A percentile compares a stretch with the other conserved stretches of the same genome.
These are phyloP conservation scores for Pollenia griseotomentosa DNA, from an alignment of 2,888 invertebrate species.

Conservation along the genomic window DNA sequence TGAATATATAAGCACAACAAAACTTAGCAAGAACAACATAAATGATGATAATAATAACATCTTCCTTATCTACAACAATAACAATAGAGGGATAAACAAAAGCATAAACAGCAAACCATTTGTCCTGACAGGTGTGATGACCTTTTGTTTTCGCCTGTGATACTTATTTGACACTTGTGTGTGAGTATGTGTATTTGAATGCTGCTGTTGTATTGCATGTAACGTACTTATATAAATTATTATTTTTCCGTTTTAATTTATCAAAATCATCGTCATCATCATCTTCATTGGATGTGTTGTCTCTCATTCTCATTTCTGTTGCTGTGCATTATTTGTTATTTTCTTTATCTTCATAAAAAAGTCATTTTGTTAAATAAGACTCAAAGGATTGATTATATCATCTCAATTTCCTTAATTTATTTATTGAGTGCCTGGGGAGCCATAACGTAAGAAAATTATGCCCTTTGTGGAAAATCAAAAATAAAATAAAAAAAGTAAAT, in stretches of 20 bases:
- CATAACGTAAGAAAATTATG: conserved; percentile 60
- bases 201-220: not conserved
- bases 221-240: conserved; percentile 8
- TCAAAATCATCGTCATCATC: not conserved
- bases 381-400: conserved; percentile 70
- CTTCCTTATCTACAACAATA: not conserved
- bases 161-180: not conserved
- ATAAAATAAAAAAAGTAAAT: conserved; percentile 39
- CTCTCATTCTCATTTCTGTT: not conserved
- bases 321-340: conserved; percentile 19
- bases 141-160: not conserved
- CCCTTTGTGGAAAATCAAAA: conserved; percentile 65
- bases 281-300: not conserved
- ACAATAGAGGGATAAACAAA: conserved; percentile 16
- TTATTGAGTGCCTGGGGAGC: conserved; percentile 67
- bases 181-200: not conserved
- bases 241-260: not conserved
- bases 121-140: conserved; percentile 45
- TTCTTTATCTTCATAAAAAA: conserved; percentile 48
- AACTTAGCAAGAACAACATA: conserved; percentile 23
- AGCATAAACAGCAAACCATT: conserved; percentile 6
- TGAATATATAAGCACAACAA: conserved; percentile 45
- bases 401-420: conserved; percentile 68
- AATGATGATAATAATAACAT: conserved; percentile 6
- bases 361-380: conserved; percentile 63